Conservation (phyloP, 2,888 invertebrate species). For the Ephialtes manifestator region DNA sequence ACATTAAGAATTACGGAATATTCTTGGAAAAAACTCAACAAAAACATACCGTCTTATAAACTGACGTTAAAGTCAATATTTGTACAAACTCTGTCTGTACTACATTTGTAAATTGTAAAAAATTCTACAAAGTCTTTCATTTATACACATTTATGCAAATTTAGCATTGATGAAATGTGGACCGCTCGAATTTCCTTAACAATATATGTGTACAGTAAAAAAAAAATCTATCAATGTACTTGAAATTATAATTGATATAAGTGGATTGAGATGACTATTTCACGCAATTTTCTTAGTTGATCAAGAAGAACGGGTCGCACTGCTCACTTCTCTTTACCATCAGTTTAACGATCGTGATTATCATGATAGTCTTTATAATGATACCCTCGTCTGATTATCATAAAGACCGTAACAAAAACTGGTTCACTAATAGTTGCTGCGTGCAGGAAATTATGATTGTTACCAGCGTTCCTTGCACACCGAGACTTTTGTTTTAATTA, state of each 20-base stretch:
- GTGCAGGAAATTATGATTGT: background rate
- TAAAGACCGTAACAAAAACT: slow-evolving; percentile 37
- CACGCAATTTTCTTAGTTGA: background rate
- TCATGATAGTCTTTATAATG: background rate
- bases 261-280: background rate
- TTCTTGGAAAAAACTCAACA: too few relatives aligned
- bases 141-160: too few relatives aligned
- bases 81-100: too few relatives aligned
- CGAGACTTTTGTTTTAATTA: slow-evolving; percentile 29
- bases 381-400: slow-evolving; percentile 1
- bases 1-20: too few relatives aligned
- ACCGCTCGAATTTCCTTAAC: background rate
- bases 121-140: too few relatives aligned
- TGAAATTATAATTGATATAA: background rate
- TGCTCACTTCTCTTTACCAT: background rate
- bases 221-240: background rate
- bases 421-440: slow-evolving; percentile 34
- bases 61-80: too few relatives aligned
- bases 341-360: background rate
- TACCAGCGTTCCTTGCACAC: background rate
- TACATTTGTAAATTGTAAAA: too few relatives aligned
- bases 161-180: background rate
- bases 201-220: background rate
- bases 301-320: background rate
- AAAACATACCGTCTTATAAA: too few relatives aligned